Evolutionary conservation across 2,888 invertebrate genomes (phyloP), one percentile per base, ranked within the genome.

Genomic region (Sipha maydis): DNA sequence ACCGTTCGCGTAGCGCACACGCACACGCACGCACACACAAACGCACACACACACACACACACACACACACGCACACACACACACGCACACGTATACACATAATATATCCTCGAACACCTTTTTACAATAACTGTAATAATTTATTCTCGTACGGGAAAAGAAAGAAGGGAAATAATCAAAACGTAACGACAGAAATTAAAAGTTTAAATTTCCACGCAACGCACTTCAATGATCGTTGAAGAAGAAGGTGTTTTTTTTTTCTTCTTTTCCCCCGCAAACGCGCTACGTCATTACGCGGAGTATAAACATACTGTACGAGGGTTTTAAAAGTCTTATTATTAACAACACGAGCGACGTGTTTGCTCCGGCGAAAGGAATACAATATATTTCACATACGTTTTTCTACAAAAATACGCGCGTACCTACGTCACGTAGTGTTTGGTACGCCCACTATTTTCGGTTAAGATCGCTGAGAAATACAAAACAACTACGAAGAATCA

Each of bases 41-140:
- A 31, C 1, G 71, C 11, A 71, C 31, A 41, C 38, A 73, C 38
- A 38, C n/a, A 14, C 14, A 14, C 78, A 11, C 38, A 28, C 14
- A 28, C 56, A 7, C 34, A 67, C 21, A 4, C n/a, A 21, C n/a
- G 2, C n/a, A 21, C 9, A 21, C 25, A 7, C n/a, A 7, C 8
- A 41, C 41, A 1, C 41, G 41, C 8, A 9, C 9, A 41, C 8
- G 8, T 3, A 34, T 34, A 5, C 0, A 0, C 25, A 4, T 67
- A 25, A 7, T 71, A 71, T 31, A 31, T 83, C 21, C 61, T 61
- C 85, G 3, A 69, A 86, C 86, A 28, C 73, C 21, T 86, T 86
- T 79, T 73, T 17, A 80, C 54, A 71, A 38, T 38, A 41, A 25
- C 71, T 17, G 31, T 31, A 71, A 28, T 5, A 21, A 34, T 56